Base-by-base conservation (phyloP, 2,888 invertebrate species). In the Cryptops parisi region DNA sequence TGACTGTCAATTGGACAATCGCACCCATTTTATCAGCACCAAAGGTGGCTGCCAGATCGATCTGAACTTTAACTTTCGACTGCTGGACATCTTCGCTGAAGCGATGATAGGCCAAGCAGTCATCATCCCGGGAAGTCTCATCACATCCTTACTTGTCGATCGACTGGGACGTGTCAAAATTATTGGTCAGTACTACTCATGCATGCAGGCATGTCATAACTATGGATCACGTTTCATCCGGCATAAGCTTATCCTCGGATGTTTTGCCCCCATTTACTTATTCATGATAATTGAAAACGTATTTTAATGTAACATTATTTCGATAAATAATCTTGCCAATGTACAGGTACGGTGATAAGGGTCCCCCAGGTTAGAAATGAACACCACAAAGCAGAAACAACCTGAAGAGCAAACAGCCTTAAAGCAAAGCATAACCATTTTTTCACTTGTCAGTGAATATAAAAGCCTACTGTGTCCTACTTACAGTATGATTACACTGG, bases 51-150 rank as follows among this genome's bases (percentile, higher is more conserved):
- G 61, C 47, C 57, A 57, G 1, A 63, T 73, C 24, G 74, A 74
- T 63, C 67, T 74, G 60, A 77, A 78, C 64, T 76, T 77, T 62
- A 78, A 78, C 62, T 75, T 76, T 59, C 75, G 76, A 59, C 67
- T 78, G 58, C 72, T 74, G 38, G 77, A 76, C 57, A 68, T 71
- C 25, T 64, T 73, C 53, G 68, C 68, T 48, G 70, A 71, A 56
- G 71, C 72, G 55, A 65, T 72, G 12, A 69, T 70, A 54, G 71
- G 71, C 46, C 72, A 72, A 62, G 55, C 72, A 46, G 68, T 71
- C 19, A 68, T 73, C 48, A 64, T 73, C 49, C 71, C 71, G 15
- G 72, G 71, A 15, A 71, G 70, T 26, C 63, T 66, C 43, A 56
- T 72, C 27, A 67, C 71, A 46, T 70, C 70, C 43, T 57, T 72